Percentiles rank a stretch among this genome's conserved stretches.
Conservation (phyloP, 2,113 vertebrate genomes). For the Calypte anna region DNA sequence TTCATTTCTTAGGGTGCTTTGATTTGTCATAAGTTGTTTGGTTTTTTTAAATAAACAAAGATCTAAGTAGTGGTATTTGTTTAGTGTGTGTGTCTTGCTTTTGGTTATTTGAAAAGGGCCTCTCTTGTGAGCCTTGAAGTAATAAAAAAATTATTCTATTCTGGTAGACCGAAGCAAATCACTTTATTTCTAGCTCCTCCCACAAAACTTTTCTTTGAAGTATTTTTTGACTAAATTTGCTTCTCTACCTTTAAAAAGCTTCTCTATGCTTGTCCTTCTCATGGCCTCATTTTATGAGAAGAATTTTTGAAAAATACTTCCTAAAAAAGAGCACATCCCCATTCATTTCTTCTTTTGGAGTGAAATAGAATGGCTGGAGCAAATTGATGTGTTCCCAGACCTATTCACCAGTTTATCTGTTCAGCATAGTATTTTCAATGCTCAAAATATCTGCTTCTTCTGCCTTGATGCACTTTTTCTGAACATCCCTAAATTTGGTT, state of each 20-base stretch:
- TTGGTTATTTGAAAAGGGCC: not conserved
- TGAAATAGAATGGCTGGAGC: not conserved
- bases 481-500: not conserved
- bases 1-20: not conserved
- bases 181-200: not conserved
- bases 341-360: not conserved
- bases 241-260: not conserved
- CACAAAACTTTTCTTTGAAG: not conserved
- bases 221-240: not conserved
- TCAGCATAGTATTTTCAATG: not conserved
- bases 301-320: not conserved
- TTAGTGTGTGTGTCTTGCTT: not conserved
- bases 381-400: not conserved
- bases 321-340: not conserved
- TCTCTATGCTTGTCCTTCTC: not conserved
- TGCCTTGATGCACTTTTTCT: not conserved
- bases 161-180: not conserved
- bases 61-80: not conserved
- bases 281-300: not conserved
- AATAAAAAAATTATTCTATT: not conserved
- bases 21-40: not conserved
- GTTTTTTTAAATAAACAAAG: not conserved
- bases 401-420: not conserved
- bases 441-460: not conserved
- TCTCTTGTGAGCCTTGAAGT: not conserved